Evolutionary conservation across 1,140 invertebrate genomes (phyloP).

Genomic region (Calephelis nemesis): DNA sequence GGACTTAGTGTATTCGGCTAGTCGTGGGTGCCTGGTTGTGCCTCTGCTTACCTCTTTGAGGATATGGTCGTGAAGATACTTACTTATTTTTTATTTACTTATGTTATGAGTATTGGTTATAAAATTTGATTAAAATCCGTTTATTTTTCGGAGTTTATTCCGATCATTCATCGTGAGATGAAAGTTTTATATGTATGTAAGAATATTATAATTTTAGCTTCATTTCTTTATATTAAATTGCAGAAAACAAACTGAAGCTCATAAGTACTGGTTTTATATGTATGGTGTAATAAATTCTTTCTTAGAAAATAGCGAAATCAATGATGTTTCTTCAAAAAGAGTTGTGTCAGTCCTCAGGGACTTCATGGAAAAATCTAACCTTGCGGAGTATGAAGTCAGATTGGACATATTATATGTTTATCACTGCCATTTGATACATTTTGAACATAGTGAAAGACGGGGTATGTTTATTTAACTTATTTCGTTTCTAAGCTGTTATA

Average conservation of each 20-base stretch:
- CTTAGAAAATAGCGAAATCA: conserved; percentile 40
- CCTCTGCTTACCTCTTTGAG: too few relatives aligned
- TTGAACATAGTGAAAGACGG: conserved; percentile 65
- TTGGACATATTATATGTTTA: conserved; percentile 89
- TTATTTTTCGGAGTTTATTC: too few relatives aligned
- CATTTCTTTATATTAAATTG: conserved; percentile 16
- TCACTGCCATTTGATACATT: conserved; percentile 85
- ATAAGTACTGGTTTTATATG: conserved; percentile 95
- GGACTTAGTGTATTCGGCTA: too few relatives aligned
- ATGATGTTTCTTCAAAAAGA: conserved; percentile 42
- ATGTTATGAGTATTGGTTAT: too few relatives aligned
- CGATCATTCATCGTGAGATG: too few relatives aligned
- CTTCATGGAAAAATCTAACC: conserved; percentile 91
- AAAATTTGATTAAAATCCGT: too few relatives aligned
- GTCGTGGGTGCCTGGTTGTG: too few relatives aligned
- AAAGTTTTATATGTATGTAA: too few relatives aligned
- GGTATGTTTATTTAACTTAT: conserved; percentile 44
- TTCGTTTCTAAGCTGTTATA: background rate
- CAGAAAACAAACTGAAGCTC: conserved; percentile 82
- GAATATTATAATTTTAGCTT: background rate
- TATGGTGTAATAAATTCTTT: conserved; percentile 84
- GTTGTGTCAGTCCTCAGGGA: conserved; percentile 83
- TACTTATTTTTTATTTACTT: too few relatives aligned
- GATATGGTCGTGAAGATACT: too few relatives aligned
- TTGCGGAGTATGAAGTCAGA: conserved; percentile 91